Evolutionary conservation across 2,888 invertebrate species (phyloP), one percentile per base, ranked within the genome.

Genomic region (Phasia obesa): DNA sequence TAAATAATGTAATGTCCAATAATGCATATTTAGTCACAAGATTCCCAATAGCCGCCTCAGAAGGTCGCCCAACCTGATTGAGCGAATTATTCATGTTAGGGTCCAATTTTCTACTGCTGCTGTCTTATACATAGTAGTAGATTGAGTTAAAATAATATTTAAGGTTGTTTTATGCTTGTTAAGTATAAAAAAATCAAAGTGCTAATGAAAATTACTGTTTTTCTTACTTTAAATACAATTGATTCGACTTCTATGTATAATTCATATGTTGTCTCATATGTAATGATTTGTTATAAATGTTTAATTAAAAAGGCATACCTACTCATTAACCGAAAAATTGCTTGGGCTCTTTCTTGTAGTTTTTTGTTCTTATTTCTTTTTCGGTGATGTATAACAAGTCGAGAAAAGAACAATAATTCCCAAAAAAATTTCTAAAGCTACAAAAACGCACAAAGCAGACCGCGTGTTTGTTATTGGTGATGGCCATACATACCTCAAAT

Each of bases 391-490:
- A 69, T 42, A 60, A 60, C 47, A 62, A 67, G 51, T 15, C 47
- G 59, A 74, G 55, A 44, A 47, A 55, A 53, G 25, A 44, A 15
- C 6, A 62, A 57, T 6, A 31, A 57, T 35, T n/a, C 4, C 23
- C 38, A 31, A 38, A 35, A 74, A 15, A 57, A 42, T n/a, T 15
- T 42, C 31, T n/a, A 31, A 53, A 17, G 35, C n/a, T n/a, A 51
- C 42, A 67, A 78, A 74, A 81, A 79, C 51, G 19, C 67, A 74
- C 82, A 85, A 81, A 78, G 79, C 60, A 47, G 84, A 62, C 85
- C 84, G 84, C 85, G 86, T 86, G 87, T 86, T 86, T 85, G 76
- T 85, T 86, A 84, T 84, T 86, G 84, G 87, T 87, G 87, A 87
- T 81, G 86, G 86, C 86, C 85, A 86, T 86, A 86, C 86, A 87